These are phyloP conservation scores for Temnothorax rugatulus DNA, from an alignment of 2,888 invertebrate species.

Conservation along the genomic window DNA sequence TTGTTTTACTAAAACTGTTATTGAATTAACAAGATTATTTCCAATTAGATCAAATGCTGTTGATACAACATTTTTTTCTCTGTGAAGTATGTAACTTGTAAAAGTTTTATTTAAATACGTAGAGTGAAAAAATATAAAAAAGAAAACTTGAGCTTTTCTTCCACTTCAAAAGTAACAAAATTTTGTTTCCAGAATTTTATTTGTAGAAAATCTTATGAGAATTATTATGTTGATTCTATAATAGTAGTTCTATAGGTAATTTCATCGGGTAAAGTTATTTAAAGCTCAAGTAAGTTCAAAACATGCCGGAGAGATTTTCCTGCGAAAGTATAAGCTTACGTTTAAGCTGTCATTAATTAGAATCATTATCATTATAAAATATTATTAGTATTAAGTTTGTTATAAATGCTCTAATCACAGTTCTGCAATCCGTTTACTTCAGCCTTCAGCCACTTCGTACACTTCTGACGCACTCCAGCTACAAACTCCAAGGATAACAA, in stretches of 20 bases:
- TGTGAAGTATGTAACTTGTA: background rate
- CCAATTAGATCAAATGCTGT: too few relatives aligned
- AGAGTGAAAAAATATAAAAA: background rate
- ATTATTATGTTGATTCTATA: background rate
- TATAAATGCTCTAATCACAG: conserved; percentile 46
- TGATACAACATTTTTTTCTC: too few relatives aligned
- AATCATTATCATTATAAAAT: conserved; percentile 27
- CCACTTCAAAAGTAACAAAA: background rate
- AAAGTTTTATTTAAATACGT: background rate
- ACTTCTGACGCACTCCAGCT: conserved; percentile 52
- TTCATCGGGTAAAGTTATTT: background rate
- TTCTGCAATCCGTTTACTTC: conserved; percentile 44
- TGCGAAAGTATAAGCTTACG: background rate
- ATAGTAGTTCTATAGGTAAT: background rate
- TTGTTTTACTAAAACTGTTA: too few relatives aligned
- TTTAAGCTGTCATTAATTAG: conserved; percentile 5
- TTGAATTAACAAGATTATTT: too few relatives aligned
- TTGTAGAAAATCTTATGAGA: background rate
- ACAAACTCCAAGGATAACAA: conserved; percentile 56
- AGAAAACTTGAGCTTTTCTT: background rate
- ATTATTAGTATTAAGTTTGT: conserved; percentile 33
- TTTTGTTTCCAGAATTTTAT: background rate
- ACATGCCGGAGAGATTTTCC: conserved; percentile 9
- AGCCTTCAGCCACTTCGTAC: conserved; percentile 27
- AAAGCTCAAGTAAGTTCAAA: conserved; percentile 2